Evolutionary conservation across 2,113 vertebrate species (phyloP).

Genomic region (Sialia sialis): DNA sequence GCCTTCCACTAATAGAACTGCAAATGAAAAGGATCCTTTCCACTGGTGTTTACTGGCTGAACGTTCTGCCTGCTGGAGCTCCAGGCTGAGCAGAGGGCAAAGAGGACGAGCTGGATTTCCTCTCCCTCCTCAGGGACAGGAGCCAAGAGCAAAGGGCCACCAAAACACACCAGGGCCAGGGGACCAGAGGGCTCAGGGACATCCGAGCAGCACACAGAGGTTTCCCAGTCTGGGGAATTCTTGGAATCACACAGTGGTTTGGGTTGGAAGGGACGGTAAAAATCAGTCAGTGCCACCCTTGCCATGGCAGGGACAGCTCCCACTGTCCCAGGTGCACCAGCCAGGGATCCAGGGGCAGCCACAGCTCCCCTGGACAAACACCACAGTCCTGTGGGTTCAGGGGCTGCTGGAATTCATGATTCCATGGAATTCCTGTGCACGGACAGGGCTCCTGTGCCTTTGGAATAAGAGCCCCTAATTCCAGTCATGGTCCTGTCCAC

Average conservation of each 20-base stretch:
- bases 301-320: background rate
- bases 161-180: background rate
- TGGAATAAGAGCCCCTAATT: too few relatives aligned
- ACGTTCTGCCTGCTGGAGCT: background rate
- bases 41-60: slow-evolving; percentile 30
- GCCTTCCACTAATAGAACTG: slow-evolving; percentile 64
- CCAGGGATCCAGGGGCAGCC: background rate
- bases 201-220: background rate
- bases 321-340: rapidly evolving
- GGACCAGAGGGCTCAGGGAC: background rate
- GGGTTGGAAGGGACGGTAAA: background rate
- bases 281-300: rapidly evolving
- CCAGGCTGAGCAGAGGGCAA: slow-evolving; percentile 46
- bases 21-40: slow-evolving; percentile 61
- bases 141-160: background rate
- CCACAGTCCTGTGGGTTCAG: too few relatives aligned
- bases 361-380: too few relatives aligned
- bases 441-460: too few relatives aligned
- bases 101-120: slow-evolving; percentile 25
- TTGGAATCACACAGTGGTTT: background rate
- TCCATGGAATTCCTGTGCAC: too few relatives aligned
- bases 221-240: background rate
- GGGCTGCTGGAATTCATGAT: too few relatives aligned
- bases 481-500: too few relatives aligned
- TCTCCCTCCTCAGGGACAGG: background rate